Percentiles rank a stretch among this genome's conserved stretches.
Conservation (phyloP, 2,888 invertebrate species). For the Hypomecis punctinalis region DNA sequence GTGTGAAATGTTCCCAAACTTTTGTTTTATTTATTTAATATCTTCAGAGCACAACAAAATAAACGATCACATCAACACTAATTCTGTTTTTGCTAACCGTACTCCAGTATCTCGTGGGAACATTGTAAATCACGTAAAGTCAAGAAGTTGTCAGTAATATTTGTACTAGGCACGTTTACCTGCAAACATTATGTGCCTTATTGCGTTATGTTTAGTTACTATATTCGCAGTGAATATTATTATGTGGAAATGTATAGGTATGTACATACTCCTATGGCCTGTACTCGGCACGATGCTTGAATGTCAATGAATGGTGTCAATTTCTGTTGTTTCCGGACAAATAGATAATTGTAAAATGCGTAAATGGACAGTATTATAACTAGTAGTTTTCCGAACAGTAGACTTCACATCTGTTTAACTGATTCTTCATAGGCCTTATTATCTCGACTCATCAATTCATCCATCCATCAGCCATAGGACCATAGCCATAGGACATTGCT, state of each 20-base stretch:
- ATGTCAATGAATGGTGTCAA: constrained; percentile 47
- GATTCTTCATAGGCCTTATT: too few species aligned
- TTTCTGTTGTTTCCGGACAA: constrained; percentile 23
- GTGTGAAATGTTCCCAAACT: too few species aligned
- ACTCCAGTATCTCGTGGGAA: constrained; percentile 55
- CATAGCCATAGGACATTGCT: too few species aligned
- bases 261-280: neutral
- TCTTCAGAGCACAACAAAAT: too few species aligned
- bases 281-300: constrained; percentile 39
- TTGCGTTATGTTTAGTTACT: constrained; percentile 9
- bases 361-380: too few species aligned
- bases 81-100: constrained; percentile 46
- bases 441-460: too few species aligned
- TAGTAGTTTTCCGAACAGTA: too few species aligned
- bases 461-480: too few species aligned
- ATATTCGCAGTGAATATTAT: constrained; percentile 1
- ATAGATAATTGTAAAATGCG: neutral
- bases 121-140: constrained; percentile 58
- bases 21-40: too few species aligned
- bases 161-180: constrained; percentile 19
- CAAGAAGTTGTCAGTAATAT: constrained; percentile 36
- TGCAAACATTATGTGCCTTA: constrained; percentile 25
- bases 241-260: neutral
- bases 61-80: too few species aligned
- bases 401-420: too few species aligned